Conservation (phyloP, 53 echinoderm and acorn worm genomes). For the Actinopyga echinites region DNA sequence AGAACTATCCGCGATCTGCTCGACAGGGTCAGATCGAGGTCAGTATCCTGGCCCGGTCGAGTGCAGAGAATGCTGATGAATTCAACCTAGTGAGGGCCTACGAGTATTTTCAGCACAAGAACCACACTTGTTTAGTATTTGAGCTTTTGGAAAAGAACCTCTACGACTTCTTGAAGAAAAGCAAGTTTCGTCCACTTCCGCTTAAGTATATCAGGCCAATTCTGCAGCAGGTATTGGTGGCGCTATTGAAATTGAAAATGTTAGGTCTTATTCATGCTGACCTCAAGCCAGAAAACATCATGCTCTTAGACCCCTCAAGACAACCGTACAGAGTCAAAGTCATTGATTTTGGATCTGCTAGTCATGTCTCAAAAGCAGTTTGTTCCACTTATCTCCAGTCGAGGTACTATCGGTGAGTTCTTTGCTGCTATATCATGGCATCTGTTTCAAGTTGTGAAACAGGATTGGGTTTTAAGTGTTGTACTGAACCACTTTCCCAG, state of each 20-base stretch:
- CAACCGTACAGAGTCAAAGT: conserved; percentile 98
- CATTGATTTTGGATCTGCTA: conserved; percentile 98
- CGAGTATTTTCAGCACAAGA: conserved; percentile 99
- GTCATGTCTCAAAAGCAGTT: conserved; percentile 98
- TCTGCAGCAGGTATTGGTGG: conserved; percentile 93
- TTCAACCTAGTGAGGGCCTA: conserved; percentile 97
- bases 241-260: conserved; percentile 89
- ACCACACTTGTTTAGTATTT: conserved; percentile 97
- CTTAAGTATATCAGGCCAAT: conserved; percentile 97
- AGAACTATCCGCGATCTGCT: conserved; percentile 93
- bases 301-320: conserved; percentile 89
- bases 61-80: conserved; percentile 97
- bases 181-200: conserved; percentile 95
- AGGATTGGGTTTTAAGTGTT: neutral
- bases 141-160: conserved; percentile 96
- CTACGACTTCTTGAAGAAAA: conserved; percentile 98
- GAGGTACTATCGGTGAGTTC: conserved; percentile 89
- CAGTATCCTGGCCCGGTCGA: conserved; percentile 83
- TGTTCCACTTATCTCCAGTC: conserved; percentile 98
- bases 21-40: conserved; percentile 99
- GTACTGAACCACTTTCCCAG: too few relatives aligned
- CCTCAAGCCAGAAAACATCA: conserved; percentile 98
- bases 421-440: neutral
- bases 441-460: neutral
- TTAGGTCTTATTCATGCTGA: conserved; percentile 96